A percentile compares a stretch with the other conserved stretches of the same genome.
These are phyloP conservation scores for Nannoperca obscura DNA, from an alignment of 2,797 vertebrate genomes.

Conservation along the genomic window DNA sequence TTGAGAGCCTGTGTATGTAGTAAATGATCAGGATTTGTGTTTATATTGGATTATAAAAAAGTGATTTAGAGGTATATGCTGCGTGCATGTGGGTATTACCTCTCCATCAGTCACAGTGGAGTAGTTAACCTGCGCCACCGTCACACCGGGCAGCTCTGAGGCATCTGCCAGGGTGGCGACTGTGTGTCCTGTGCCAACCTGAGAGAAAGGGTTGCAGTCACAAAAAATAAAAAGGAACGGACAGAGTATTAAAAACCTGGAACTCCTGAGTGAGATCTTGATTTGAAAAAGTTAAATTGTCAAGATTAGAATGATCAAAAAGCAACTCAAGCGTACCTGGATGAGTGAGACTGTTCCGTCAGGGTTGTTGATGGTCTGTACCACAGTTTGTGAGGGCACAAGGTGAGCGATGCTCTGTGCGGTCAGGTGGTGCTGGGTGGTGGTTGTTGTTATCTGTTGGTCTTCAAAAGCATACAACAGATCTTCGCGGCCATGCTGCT, in stretches of 20 bases:
- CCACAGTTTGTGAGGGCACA: slow-evolving; percentile 96
- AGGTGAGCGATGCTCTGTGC: slow-evolving; percentile 96
- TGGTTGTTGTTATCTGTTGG: slow-evolving; percentile 86
- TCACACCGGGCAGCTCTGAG: slow-evolving; percentile 95
- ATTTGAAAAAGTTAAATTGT: rapidly evolving
- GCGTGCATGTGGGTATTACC: slow-evolving; percentile 76
- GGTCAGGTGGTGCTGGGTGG: slow-evolving; percentile 86
- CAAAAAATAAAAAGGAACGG: not conserved
- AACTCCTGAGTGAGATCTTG: not conserved
- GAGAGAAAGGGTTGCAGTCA: not conserved
- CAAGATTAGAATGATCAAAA: too few relatives aligned
- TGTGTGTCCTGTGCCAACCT: slow-evolving; percentile 97
- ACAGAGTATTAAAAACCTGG: rapidly evolving
- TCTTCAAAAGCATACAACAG: slow-evolving; percentile 98
- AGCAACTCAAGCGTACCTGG: slow-evolving; percentile 84
- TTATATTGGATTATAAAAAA: not conserved
- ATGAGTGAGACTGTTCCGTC: slow-evolving; percentile 98
- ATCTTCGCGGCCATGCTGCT: slow-evolving; percentile 97
- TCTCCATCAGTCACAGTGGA: slow-evolving; percentile 95
- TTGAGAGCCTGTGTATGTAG: not conserved
- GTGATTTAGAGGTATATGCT: not conserved
- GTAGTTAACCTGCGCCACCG: slow-evolving; percentile 97
- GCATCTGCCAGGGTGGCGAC: slow-evolving; percentile 97
- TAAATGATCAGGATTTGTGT: not conserved
- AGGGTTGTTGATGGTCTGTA: slow-evolving; percentile 98